Conservation (phyloP, 2,113 vertebrate species). For the Struthio camelus region DNA sequence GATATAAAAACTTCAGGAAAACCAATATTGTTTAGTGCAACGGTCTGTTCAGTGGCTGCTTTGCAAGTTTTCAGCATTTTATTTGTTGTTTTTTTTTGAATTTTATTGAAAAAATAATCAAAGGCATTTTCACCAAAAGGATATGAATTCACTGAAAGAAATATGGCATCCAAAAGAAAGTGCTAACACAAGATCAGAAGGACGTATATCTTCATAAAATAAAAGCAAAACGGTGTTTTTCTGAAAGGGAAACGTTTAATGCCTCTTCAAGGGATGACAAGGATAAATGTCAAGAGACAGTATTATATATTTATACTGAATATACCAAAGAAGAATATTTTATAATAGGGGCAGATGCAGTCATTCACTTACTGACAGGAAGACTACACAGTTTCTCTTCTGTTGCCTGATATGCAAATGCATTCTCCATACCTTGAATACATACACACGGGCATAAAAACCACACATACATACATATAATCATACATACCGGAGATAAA, state of each 20-base stretch:
- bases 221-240: neutral
- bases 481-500: neutral
- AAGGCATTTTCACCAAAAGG: neutral
- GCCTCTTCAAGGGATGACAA: neutral
- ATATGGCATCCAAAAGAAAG: neutral
- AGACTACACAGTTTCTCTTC: neutral
- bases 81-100: neutral
- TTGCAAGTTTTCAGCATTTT: neutral
- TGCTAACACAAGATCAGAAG: neutral
- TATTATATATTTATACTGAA: neutral
- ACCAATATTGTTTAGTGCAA: neutral
- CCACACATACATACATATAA: neutral
- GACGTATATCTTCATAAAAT: neutral
- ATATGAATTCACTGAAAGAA: neutral
- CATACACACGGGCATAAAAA: neutral
- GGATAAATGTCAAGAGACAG: neutral
- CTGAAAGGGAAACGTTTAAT: neutral
- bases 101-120: neutral
- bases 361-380: neutral
- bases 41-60: neutral
- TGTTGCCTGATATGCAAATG: neutral
- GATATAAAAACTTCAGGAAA: neutral
- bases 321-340: neutral
- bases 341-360: neutral
- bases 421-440: neutral